Conservation (phyloP, 2,113 vertebrate genomes). For the Halichoerus grypus region DNA sequence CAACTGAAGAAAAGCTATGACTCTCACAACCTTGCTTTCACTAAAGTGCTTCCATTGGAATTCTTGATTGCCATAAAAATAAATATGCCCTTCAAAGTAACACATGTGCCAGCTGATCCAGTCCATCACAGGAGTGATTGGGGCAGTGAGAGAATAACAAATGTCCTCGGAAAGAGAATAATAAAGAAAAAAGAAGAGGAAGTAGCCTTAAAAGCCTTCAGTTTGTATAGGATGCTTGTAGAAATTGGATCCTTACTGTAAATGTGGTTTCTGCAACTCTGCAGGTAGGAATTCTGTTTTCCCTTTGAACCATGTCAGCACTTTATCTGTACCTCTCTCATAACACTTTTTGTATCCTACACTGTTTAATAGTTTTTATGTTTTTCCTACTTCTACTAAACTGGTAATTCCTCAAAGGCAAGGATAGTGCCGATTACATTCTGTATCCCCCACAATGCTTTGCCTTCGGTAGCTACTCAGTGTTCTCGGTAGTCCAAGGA, state of each 20-base stretch:
- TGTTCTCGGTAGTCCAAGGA: neutral
- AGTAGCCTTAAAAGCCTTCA: neutral
- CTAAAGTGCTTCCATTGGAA: neutral
- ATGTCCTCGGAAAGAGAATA: neutral
- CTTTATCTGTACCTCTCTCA: neutral
- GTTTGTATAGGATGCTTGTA: neutral
- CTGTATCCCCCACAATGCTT: neutral
- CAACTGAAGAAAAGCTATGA: neutral
- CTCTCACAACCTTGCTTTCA: neutral
- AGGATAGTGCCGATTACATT: neutral
- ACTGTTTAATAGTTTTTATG: neutral
- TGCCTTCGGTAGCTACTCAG: neutral
- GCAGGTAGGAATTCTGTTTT: neutral
- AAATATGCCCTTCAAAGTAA: slow-evolving; percentile 11
- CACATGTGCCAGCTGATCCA: neutral
- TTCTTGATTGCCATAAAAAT: slow-evolving; percentile 23
- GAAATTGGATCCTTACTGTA: neutral
- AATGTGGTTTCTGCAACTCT: slow-evolving; percentile 22
- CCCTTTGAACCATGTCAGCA: neutral
- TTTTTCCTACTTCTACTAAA: neutral
- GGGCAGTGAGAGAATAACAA: neutral
- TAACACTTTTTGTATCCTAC: neutral
- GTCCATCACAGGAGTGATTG: neutral
- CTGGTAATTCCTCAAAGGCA: neutral
- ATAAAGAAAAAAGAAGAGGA: neutral